Percentiles rank a stretch among this genome's conserved stretches.
Conservation (phyloP, 2,113 vertebrate genomes). For the Carassius auratus region DNA sequence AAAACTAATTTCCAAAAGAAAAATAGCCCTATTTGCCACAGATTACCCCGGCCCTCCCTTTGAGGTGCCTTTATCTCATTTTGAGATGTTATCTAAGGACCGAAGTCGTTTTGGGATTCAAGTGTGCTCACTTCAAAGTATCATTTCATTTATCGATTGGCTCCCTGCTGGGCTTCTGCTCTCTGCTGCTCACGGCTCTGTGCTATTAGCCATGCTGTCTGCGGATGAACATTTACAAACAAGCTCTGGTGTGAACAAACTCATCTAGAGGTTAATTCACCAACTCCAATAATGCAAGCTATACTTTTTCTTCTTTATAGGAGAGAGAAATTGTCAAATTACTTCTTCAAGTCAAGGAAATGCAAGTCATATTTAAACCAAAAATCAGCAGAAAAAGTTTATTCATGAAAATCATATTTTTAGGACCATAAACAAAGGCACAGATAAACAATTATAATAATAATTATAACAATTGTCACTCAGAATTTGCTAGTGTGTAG, state of each 20-base stretch:
- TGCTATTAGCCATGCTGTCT: slow-evolving; percentile 72
- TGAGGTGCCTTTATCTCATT: slow-evolving; percentile 62
- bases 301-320: neutral
- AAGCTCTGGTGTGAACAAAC: slow-evolving; percentile 69
- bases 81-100: slow-evolving; percentile 64
- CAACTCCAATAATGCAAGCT: slow-evolving; percentile 44
- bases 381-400: neutral
- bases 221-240: slow-evolving; percentile 73
- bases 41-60: slow-evolving; percentile 12
- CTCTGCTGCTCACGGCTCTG: slow-evolving; percentile 37
- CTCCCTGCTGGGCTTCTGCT: slow-evolving; percentile 48
- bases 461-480: no score
- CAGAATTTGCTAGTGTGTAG: no score
- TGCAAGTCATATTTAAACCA: neutral
- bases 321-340: no score
- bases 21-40: slow-evolving; percentile 36
- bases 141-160: slow-evolving; percentile 69
- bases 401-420: no score
- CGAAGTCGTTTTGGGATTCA: slow-evolving; percentile 60
- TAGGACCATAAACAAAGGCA: no score
- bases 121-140: slow-evolving; percentile 63
- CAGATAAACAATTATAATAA: no score
- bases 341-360: neutral
- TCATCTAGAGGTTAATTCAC: slow-evolving; percentile 69
- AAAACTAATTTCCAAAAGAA: slow-evolving; percentile 32